phyloP scores from a whole-genome alignment of 2,113 vertebrate species.

The Ictalurus furcatus region DNA sequence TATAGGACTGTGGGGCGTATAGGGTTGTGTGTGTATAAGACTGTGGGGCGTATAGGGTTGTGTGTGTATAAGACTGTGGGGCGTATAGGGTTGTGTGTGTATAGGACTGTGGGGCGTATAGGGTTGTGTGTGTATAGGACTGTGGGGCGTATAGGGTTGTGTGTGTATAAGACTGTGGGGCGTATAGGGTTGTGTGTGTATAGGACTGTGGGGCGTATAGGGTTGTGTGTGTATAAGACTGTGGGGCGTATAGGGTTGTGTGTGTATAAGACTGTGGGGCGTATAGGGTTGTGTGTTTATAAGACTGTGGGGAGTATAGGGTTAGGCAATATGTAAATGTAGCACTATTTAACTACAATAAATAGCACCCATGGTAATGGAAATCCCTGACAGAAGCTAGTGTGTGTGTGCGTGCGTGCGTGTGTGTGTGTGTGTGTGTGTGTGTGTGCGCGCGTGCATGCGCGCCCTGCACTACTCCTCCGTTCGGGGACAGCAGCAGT shows the following conservation, averaged over 20 bases:
- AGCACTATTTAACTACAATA: background rate
- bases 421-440: constrained; percentile 24
- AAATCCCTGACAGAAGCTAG: background rate
- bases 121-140: background rate
- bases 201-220: background rate
- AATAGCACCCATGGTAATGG: background rate
- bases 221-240: background rate
- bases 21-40: background rate
- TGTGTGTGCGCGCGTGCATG: constrained; percentile 16
- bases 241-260: background rate
- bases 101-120: background rate
- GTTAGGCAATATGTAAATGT: background rate
- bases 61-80: background rate
- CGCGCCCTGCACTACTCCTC: constrained; percentile 60
- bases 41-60: background rate
- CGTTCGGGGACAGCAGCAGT: constrained; percentile 73
- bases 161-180: background rate
- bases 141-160: background rate
- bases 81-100: background rate
- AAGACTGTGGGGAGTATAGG: background rate
- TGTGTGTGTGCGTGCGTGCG: constrained; percentile 29
- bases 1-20: background rate
- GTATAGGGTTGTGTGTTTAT: background rate
- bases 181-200: background rate
- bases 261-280: background rate